Conservation (phyloP, 92 coral and sea anemone species). For the Epizoanthus rinbou region DNA sequence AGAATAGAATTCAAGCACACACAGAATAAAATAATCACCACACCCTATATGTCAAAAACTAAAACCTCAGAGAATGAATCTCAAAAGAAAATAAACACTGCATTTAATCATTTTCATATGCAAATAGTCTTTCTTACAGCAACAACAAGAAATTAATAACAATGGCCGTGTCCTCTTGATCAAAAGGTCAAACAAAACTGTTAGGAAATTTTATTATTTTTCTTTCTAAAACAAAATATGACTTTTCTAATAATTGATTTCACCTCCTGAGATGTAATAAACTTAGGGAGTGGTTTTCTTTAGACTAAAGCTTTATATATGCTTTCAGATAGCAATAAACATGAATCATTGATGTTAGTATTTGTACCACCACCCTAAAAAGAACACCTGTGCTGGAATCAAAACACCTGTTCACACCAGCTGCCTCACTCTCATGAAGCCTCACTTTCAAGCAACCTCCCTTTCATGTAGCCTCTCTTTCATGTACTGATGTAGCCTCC, state of each 20-base stretch:
- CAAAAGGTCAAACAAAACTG: constrained; percentile 29
- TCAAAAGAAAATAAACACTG: constrained; percentile 10
- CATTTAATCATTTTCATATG: constrained; percentile 34
- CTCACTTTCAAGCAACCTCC: constrained; percentile 24
- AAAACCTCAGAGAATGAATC: not conserved
- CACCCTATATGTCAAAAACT: not conserved
- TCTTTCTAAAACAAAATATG: not conserved
- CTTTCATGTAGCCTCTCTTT: constrained; percentile 19
- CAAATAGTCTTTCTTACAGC: constrained; percentile 29
- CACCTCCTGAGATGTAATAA: constrained; percentile 12
- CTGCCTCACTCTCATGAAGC: constrained; percentile 26
- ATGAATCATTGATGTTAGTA: constrained; percentile 16
- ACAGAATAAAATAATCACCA: not conserved
- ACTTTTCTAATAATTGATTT: constrained; percentile 5
- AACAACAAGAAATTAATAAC: constrained; percentile 36
- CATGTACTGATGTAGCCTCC: constrained; percentile 7
- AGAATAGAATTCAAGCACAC: not conserved
- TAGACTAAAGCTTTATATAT: not conserved
- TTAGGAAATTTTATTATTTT: not conserved
- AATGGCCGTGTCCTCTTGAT: constrained; percentile 1
- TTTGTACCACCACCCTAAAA: constrained; percentile 10
- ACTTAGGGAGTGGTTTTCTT: not conserved
- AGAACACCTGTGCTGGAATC: constrained; percentile 27
- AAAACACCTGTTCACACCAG: constrained; percentile 38
- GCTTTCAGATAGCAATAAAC: constrained; percentile 7